phyloP scores from a whole-genome alignment of 2,797 vertebrate species.

The Agapornis canus region DNA sequence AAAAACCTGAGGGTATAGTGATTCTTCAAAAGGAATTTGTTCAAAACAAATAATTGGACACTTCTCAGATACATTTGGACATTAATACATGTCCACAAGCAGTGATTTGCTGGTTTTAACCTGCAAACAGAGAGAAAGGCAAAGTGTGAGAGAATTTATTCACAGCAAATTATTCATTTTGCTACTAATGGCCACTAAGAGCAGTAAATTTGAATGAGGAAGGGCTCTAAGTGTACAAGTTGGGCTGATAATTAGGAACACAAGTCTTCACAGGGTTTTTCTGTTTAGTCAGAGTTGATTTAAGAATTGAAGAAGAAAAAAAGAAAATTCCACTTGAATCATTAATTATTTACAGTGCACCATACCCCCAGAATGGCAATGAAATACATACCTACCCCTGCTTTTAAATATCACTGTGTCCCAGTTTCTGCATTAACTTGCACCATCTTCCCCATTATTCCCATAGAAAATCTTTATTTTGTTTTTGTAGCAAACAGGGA shows the following conservation, averaged over 20 bases:
- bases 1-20: slow-evolving; percentile 7
- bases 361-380: neutral
- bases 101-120: neutral
- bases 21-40: neutral
- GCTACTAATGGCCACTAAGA: neutral
- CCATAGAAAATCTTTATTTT: neutral
- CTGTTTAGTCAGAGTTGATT: neutral
- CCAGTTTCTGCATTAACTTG: neutral
- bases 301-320: neutral
- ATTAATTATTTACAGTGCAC: neutral
- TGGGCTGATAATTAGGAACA: neutral
- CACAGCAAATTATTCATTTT: neutral
- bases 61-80: neutral
- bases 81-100: neutral
- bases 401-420: neutral
- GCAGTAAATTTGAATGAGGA: neutral
- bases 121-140: neutral
- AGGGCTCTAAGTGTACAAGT: neutral
- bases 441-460: neutral
- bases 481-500: neutral
- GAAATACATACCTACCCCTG: neutral
- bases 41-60: neutral
- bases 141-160: neutral
- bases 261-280: neutral
- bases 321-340: neutral